Base-by-base conservation (phyloP, 2,113 vertebrate genomes). In the Cisticola juncidis region DNA sequence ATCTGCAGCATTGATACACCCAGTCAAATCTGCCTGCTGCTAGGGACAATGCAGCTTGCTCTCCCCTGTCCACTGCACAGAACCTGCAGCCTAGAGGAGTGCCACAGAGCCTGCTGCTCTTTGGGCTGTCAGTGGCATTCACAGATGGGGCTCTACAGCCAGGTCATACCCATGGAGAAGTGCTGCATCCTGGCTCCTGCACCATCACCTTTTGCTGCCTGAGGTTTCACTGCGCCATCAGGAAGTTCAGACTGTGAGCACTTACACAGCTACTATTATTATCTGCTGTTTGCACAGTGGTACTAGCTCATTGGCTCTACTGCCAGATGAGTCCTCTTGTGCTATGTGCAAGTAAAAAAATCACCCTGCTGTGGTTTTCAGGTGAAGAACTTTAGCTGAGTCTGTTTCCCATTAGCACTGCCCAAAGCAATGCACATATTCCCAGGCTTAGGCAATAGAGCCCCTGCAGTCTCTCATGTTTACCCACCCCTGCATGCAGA, bases 401-500 rank as follows among this genome's bases (percentile, higher is more conserved):
- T 10, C 56, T 26, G 29, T 15, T 89, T 94, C 38, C 73, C 87
- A 71, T 8, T 2, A 74, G 69, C 51, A 35, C 42, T 73, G 61
- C 69, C 29, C 78, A 54, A 64, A 87, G 58, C 73, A 71, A 25
- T 0, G 2, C 44, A 54, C 13, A 3, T 24, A 29, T n/a, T 92
- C 62, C 76, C 71, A 90, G n/a, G 42, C 42, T 70, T 16, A 65
- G 72, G 35, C 44, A 61, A 47, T 69, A 45, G 24, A 71, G 56
- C 14, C 6, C 2, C 3, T 38, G 69, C 56, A 58, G 56, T 8
- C 53, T 81, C 38, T 65, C 28, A 9, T 0, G 0, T 21, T 42
- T 29, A 68, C 36, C 81, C 78, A 87, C 15, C 20, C n/a, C 31
- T 45, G 48, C 50, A n/a, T 13, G 16, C 36, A 86, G 72, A 79